Evolutionary conservation across 1,140 invertebrate genomes (phyloP).

Genomic region (Ditylenchus dipsaci): DNA sequence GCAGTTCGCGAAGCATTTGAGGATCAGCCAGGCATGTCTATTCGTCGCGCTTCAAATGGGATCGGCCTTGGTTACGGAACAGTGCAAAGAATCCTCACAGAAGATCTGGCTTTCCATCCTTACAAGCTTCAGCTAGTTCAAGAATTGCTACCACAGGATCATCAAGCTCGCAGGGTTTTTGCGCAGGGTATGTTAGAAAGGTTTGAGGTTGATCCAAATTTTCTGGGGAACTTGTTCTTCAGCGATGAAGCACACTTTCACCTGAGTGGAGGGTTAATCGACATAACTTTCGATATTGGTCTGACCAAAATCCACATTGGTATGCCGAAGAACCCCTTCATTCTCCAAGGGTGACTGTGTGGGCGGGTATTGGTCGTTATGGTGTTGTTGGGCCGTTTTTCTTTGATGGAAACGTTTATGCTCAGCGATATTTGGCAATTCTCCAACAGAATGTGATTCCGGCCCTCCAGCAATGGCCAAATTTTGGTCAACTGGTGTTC

Average conservation of each 20-base stretch:
- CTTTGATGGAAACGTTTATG: no score
- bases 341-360: not conserved
- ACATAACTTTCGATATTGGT: constrained; percentile 8
- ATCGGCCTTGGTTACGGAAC: no score
- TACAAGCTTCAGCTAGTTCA: not conserved
- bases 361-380: not conserved
- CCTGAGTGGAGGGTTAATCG: constrained; percentile 1
- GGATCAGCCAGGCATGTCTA: no score
- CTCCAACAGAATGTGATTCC: no score
- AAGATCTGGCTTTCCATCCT: no score
- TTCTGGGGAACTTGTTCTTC: not conserved
- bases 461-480: no score
- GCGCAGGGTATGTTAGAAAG: not conserved
- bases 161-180: not conserved
- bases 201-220: not conserved
- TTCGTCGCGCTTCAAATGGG: no score
- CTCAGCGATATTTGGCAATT: no score
- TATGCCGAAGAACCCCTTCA: constrained; percentile 6
- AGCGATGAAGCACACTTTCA: not conserved
- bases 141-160: not conserved
- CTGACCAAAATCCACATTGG: not conserved
- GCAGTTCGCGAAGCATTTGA: no score
- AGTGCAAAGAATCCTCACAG: no score
- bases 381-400: not conserved
- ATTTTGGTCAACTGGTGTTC: no score